Conservation (phyloP, 2,113 vertebrate species). For the Hemibagrus wyckioides region DNA sequence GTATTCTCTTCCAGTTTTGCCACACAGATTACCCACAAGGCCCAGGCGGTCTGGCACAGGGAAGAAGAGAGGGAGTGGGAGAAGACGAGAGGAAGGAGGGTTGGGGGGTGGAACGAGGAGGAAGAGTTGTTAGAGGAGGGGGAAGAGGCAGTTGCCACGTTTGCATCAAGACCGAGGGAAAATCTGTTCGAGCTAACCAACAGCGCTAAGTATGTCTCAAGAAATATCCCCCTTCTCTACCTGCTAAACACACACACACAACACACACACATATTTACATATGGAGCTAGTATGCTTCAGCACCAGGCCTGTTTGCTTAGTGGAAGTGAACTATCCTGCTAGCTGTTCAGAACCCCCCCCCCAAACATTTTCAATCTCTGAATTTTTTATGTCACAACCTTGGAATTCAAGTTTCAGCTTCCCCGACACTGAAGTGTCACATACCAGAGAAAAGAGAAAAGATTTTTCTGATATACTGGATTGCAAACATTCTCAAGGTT, state of each 20-base stretch:
- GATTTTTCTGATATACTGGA: not conserved
- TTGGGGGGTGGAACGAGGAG: not conserved
- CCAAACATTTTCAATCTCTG: not conserved
- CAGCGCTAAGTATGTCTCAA: not conserved
- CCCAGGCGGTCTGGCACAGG: constrained; percentile 59
- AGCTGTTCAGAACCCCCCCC: not conserved
- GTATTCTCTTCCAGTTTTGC: constrained; percentile 54
- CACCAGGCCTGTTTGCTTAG: not conserved
- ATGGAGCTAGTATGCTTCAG: not conserved
- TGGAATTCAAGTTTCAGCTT: not conserved
- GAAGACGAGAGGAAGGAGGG: constrained; percentile 26
- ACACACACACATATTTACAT: not conserved
- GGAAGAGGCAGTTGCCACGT: constrained; percentile 69
- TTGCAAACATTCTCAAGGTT: not conserved
- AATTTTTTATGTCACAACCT: not conserved
- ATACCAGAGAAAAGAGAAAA: not conserved
- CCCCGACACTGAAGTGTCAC: not conserved
- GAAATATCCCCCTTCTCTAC: not conserved
- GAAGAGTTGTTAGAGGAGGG: not conserved
- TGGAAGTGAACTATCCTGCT: not conserved
- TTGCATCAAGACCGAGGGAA: constrained; percentile 61
- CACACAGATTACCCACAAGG: constrained; percentile 70
- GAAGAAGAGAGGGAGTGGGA: constrained; percentile 59
- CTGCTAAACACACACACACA: not conserved
- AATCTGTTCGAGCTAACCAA: not conserved